These are phyloP conservation scores for Idris sp. DNA, from an alignment of 1,140 invertebrate species.

Conservation along the genomic window DNA sequence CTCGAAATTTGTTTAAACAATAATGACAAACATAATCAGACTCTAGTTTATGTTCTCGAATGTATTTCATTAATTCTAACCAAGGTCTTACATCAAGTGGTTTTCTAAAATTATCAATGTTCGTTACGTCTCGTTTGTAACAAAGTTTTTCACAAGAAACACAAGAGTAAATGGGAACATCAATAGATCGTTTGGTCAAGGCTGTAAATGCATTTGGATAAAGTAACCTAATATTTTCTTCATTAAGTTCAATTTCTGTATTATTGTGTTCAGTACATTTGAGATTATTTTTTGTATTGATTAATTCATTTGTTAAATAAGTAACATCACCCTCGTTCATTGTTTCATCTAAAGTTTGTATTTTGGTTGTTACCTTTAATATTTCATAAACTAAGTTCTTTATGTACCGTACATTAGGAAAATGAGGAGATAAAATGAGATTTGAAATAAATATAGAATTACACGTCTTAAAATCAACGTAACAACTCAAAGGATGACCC, in stretches of 20 bases:
- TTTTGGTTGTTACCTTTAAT: not conserved
- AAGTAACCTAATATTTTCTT: not conserved
- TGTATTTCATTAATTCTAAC: too few relatives aligned
- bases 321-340: not conserved
- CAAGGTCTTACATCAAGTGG: too few relatives aligned
- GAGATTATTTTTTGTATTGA: not conserved
- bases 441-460: not conserved
- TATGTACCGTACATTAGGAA: not conserved
- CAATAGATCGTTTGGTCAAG: too few relatives aligned
- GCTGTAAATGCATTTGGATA: not conserved
- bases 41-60: too few relatives aligned
- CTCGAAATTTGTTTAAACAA: too few relatives aligned
- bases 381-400: not conserved
- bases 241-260: constrained; percentile 1
- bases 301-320: not conserved
- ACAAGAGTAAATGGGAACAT: too few relatives aligned
- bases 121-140: too few relatives aligned
- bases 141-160: too few relatives aligned
- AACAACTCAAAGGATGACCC: not conserved
- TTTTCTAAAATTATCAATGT: too few relatives aligned
- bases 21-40: too few relatives aligned
- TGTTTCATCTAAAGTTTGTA: not conserved
- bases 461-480: not conserved
- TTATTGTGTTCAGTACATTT: not conserved
- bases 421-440: constrained; percentile 3